These are phyloP conservation scores for Ormyrus pomaceus DNA, from an alignment of 2,888 invertebrate species.

Conservation along the genomic window DNA sequence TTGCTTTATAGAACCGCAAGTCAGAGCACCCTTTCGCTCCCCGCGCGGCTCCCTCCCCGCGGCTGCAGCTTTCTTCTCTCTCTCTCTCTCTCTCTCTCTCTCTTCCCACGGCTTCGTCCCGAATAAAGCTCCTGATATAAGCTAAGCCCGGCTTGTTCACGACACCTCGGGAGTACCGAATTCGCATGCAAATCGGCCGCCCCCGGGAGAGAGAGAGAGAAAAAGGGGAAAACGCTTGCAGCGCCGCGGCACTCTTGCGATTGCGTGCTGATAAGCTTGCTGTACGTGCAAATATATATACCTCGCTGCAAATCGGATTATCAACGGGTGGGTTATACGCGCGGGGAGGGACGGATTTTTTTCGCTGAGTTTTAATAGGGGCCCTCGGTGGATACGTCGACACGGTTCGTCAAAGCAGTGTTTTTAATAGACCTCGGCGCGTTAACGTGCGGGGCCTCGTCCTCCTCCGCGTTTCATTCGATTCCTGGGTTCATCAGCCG, in stretches of 20 bases:
- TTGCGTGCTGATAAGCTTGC: too few species aligned
- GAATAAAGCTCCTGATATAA: not conserved
- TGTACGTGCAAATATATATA: too few species aligned
- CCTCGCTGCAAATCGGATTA: too few species aligned
- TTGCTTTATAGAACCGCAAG: slow-evolving; percentile 54
- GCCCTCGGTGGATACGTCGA: too few species aligned
- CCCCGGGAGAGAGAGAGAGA: too few species aligned
- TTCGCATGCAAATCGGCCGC: too few species aligned
- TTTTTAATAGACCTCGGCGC: not conserved
- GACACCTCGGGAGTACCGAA: not conserved
- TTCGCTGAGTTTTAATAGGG: too few species aligned
- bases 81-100: not conserved
- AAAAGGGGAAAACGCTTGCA: too few species aligned
- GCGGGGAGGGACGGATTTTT: too few species aligned
- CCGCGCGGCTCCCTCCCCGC: not conserved
- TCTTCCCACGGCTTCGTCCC: not conserved
- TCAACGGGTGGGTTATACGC: too few species aligned
- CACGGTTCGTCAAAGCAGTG: too few species aligned
- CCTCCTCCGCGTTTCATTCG: slow-evolving; percentile 57
- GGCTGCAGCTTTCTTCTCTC: not conserved
- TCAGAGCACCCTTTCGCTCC: slow-evolving; percentile 29
- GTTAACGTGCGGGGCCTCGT: not conserved
- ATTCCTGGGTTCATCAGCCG: slow-evolving; percentile 60
- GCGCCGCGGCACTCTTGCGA: too few species aligned
- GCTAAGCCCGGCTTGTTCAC: not conserved